Conservation (phyloP, 2,113 vertebrate species). For the Gymnogyps californianus region DNA sequence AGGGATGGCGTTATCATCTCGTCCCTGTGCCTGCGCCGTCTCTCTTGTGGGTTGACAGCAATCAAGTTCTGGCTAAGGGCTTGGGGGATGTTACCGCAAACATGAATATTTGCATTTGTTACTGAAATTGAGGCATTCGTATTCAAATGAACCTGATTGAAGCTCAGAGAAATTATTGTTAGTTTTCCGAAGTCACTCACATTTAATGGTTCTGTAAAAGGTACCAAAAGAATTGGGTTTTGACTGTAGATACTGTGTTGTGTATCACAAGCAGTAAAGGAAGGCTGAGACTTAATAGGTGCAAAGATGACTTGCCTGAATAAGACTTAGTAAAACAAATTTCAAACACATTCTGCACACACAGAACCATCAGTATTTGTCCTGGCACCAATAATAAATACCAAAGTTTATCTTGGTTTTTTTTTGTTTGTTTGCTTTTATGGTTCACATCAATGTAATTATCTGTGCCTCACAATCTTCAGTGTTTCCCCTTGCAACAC, state of each 20-base stretch:
- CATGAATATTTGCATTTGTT: background rate
- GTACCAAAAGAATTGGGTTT: background rate
- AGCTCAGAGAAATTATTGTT: background rate
- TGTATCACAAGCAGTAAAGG: background rate
- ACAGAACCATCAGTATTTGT: background rate
- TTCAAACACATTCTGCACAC: background rate
- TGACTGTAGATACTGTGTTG: background rate
- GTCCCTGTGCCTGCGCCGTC: background rate
- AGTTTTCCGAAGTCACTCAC: background rate
- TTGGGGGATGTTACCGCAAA: background rate
- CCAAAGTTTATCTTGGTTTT: background rate
- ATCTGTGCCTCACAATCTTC: background rate
- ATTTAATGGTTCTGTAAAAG: background rate
- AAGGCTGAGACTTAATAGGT: background rate
- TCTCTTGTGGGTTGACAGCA: background rate
- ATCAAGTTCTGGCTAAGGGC: background rate
- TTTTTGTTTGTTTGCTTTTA: background rate
- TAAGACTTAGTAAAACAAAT: background rate
- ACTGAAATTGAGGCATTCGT: background rate
- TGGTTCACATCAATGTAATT: background rate
- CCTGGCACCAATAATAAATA: background rate
- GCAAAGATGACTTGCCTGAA: background rate
- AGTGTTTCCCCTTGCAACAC: background rate
- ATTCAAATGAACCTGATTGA: background rate
- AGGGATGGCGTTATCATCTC: rapidly evolving